These are phyloP conservation scores for Corydoras sp. DNA, from an alignment of 2,113 vertebrate species.

Conservation along the genomic window DNA sequence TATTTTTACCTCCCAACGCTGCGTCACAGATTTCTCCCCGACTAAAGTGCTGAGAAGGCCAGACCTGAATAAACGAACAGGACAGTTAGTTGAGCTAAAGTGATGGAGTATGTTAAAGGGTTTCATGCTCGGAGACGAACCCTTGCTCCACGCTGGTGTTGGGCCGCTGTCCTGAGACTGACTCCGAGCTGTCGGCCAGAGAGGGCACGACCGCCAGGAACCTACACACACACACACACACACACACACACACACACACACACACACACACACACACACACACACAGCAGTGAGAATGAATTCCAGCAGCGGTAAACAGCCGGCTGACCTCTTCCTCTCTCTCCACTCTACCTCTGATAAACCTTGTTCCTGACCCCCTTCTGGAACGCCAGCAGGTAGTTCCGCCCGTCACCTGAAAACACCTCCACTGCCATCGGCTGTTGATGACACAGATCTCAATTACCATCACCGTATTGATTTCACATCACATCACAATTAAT, in stretches of 20 bases:
- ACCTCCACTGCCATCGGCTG: conserved; percentile 98
- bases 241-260: too few relatives aligned
- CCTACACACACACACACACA: too few relatives aligned
- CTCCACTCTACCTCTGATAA: conserved; percentile 88
- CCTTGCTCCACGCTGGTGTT: conserved; percentile 98
- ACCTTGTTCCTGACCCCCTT: conserved; percentile 98
- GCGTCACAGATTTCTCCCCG: conserved; percentile 95
- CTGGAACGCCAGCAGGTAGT: conserved; percentile 94
- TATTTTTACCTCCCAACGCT: conserved; percentile 94
- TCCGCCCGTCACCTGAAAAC: conserved; percentile 95
- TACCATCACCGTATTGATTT: too few relatives aligned
- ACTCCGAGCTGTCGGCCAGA: conserved; percentile 93
- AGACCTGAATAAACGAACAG: conserved; percentile 65
- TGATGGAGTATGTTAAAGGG: not conserved
- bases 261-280: too few relatives aligned
- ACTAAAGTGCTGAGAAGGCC: conserved; percentile 95
- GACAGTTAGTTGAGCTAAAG: not conserved
- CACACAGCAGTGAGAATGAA: too few relatives aligned
- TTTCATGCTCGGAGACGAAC: too few relatives aligned
- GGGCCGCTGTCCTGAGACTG: conserved; percentile 92
- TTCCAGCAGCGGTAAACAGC: too few relatives aligned
- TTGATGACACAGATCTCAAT: too few relatives aligned
- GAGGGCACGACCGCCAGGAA: conserved; percentile 97
- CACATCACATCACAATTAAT: too few relatives aligned
- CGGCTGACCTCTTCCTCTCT: too few relatives aligned